phyloP scores from a whole-genome alignment of 2,797 vertebrate genomes.

The Manis crassicaudata region DNA sequence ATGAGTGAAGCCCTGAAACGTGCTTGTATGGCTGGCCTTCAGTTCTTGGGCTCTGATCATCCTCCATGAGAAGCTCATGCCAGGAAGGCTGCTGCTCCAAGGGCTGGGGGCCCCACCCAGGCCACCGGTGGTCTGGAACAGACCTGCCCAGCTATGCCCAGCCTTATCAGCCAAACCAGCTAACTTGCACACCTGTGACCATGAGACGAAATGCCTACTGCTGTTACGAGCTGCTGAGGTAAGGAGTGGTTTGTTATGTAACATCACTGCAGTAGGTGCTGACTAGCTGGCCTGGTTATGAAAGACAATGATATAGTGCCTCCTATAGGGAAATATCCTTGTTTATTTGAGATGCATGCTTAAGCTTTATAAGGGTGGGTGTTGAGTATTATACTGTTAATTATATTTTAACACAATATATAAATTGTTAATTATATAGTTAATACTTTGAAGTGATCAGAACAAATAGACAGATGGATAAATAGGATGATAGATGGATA shows the following conservation, averaged over 20 bases:
- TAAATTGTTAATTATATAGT: background rate
- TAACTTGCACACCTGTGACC: background rate
- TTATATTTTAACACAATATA: background rate
- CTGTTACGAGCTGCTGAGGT: background rate
- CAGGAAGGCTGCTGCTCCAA: rapidly evolving
- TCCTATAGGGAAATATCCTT: rapidly evolving
- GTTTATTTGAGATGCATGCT: background rate
- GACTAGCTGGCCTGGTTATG: rapidly evolving
- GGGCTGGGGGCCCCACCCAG: background rate
- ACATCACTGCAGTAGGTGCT: rapidly evolving
- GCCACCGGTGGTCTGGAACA: background rate
- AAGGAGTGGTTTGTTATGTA: rapidly evolving
- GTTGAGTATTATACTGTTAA: background rate
- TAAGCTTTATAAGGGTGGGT: background rate
- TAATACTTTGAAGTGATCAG: too few relatives aligned
- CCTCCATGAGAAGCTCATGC: background rate
- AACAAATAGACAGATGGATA: background rate
- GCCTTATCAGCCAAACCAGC: background rate
- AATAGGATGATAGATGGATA: too few relatives aligned
- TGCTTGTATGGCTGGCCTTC: too few relatives aligned
- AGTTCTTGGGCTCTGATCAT: rapidly evolving
- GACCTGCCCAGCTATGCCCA: rapidly evolving
- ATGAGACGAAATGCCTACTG: rapidly evolving
- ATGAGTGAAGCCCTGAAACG: too few relatives aligned
- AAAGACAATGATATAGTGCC: rapidly evolving